phyloP scores from a whole-genome alignment of 1,140 invertebrate genomes.

The Drosophila pandora region DNA sequence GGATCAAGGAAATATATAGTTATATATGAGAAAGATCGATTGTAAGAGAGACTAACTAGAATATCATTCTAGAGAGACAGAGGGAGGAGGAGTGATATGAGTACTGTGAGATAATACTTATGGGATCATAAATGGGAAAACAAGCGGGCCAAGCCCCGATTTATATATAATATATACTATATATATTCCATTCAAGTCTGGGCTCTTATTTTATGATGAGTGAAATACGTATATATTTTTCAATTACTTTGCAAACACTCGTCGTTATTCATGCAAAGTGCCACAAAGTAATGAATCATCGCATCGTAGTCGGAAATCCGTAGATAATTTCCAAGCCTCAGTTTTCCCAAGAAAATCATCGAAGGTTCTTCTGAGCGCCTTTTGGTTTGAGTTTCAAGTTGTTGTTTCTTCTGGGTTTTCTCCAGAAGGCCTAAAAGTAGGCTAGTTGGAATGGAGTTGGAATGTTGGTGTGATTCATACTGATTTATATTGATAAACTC shows the following conservation, averaged over 20 bases:
- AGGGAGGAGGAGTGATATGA: constrained; percentile 20
- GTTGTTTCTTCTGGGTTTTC: not conserved
- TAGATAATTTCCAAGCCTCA: constrained; percentile 30
- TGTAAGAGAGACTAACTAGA: constrained; percentile 8
- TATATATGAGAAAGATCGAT: not conserved
- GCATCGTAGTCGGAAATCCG: constrained; percentile 43
- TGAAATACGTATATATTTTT: constrained; percentile 7
- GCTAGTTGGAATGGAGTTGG: constrained; percentile 22
- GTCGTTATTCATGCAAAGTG: constrained; percentile 36
- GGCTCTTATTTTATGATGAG: not conserved
- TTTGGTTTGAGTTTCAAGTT: constrained; percentile 4
- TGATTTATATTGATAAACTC: no score
- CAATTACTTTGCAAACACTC: constrained; percentile 32
- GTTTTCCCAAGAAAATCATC: constrained; percentile 3
- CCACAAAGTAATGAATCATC: constrained; percentile 50
- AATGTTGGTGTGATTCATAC: no score
- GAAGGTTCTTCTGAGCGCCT: not conserved
- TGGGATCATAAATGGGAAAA: constrained; percentile 13
- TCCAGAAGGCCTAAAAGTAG: constrained; percentile 64
- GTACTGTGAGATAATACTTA: constrained; percentile 16
- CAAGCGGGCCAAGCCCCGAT: constrained; percentile 46
- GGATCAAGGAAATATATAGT: not conserved
- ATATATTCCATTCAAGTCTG: not conserved
- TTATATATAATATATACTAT: constrained; percentile 24
- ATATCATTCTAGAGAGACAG: not conserved